Base-by-base conservation (phyloP, 1,140 invertebrate species). In the Rhagoletis pomonella region DNA sequence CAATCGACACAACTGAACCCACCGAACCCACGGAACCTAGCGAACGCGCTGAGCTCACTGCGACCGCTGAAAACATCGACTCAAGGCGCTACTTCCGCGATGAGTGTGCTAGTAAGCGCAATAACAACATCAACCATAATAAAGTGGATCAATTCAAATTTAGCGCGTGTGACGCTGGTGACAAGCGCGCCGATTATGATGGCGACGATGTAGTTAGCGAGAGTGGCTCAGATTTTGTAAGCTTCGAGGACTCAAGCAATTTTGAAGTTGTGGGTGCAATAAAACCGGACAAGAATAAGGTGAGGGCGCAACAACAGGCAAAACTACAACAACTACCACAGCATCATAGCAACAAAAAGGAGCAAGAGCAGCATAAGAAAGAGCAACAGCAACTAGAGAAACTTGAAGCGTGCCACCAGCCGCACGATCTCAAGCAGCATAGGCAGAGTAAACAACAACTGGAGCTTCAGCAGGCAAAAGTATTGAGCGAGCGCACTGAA, bases 231-330 rank as follows among this genome's bases (percentile, higher is more conserved):
- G 85, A 86, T 58, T 86, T 65, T 19, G 85, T 14, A 29, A 62
- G 85, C 19, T 81, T 81, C 19, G 85, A 86, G 29, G 62, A 65
- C 59, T 65, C 58, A 4, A 86, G 85, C 19, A 50, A 42, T 55
- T 86, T 86, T 50, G 44, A 65, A 6, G 44, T 86, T n/a, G 62
- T 62, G 10, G 47, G 60, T 60, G 55, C 58, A 6, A 60, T 86
- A 50, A 86, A 65, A n/a, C 85, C 62, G 19, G 85, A 85, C 44
- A 62, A 67, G 44, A 55, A 86, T 64, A 84, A 88, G 50, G 64
- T 69, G 19, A 62, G 59, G 2, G 64, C 59, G n/a, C 86, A 69
- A 42, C n/a, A 60, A 7, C 55, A 77, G 9, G 3, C 4, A 10
- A 42, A 50, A n/a, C 69, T 7, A 47, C 69, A 77, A 77, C 44